Conservation (phyloP, 2,888 invertebrate genomes). For the Rotaria macrura region DNA sequence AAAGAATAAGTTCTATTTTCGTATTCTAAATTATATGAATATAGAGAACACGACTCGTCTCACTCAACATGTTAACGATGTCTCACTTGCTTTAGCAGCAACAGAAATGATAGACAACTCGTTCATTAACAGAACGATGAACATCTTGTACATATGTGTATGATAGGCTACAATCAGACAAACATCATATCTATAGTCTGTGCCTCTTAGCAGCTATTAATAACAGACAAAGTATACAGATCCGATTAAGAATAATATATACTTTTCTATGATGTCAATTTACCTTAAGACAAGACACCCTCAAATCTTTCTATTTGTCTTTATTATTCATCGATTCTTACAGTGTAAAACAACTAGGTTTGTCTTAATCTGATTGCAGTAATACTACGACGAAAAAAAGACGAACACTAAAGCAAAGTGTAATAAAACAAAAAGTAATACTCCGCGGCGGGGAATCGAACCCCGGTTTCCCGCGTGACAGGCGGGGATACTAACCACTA, state of each 20-base stretch:
- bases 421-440: no score
- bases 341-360: neutral
- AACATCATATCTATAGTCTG: neutral
- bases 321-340: neutral
- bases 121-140: neutral
- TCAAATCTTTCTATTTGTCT: neutral
- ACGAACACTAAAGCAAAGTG: neutral
- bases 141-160: neutral
- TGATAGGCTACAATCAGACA: neutral
- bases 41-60: no score
- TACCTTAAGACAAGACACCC: neutral
- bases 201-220: neutral
- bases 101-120: neutral
- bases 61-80: neutral
- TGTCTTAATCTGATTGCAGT: neutral
- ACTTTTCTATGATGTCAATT: neutral
- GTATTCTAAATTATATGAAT: neutral
- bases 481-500: slow-evolving; percentile 12
- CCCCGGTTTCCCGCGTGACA: slow-evolving; percentile 15
- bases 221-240: neutral
- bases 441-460: slow-evolving; percentile 15
- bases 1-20: neutral
- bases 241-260: neutral
- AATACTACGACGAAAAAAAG: no score
- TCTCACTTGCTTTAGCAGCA: neutral